phyloP scores from a whole-genome alignment of 2,113 vertebrate species.

The Macroglossus sobrinus region DNA sequence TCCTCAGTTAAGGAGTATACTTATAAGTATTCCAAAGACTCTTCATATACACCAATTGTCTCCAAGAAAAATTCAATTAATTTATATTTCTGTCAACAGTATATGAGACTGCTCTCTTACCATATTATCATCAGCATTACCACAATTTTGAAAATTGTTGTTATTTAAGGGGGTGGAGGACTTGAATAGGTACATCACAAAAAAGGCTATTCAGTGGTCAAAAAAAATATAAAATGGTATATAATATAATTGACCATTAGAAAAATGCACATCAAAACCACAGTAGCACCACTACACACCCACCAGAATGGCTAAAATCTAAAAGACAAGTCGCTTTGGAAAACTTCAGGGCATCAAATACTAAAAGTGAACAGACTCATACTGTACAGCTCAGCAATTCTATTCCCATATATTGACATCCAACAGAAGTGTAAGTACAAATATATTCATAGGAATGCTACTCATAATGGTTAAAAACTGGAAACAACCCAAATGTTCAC shows the following conservation, averaged over 20 bases:
- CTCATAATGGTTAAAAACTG: neutral
- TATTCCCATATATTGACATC: neutral
- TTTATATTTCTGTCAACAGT: constrained; percentile 5
- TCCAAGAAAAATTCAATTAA: neutral
- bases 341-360: neutral
- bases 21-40: neutral
- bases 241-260: neutral
- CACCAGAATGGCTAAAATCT: neutral
- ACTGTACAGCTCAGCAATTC: neutral
- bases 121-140: neutral
- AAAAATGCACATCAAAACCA: neutral
- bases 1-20: neutral
- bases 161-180: neutral
- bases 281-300: neutral
- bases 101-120: neutral
- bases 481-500: neutral
- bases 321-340: neutral
- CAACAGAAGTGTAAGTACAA: neutral
- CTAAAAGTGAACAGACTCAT: neutral
- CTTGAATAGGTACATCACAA: neutral
- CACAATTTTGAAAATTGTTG: neutral
- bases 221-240: neutral
- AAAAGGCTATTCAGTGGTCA: neutral
- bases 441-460: neutral
- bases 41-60: neutral